phyloP scores from a whole-genome alignment of 2,888 invertebrate genomes.

The Lamellibrachia satsuma region DNA sequence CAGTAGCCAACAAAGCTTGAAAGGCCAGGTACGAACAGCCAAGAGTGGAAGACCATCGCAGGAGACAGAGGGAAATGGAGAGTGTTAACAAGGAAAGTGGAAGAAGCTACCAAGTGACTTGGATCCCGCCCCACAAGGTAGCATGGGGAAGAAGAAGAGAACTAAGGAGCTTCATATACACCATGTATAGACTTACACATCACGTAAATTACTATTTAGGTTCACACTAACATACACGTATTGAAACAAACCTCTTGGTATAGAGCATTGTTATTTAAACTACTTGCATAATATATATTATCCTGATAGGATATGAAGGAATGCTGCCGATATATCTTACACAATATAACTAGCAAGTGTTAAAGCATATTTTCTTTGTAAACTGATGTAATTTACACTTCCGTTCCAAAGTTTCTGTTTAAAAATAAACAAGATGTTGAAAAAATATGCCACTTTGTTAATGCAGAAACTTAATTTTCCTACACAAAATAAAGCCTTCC shows the following conservation, averaged over 20 bases:
- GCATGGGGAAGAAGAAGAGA: too few relatives aligned
- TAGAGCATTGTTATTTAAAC: constrained; percentile 3
- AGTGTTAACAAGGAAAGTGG: too few relatives aligned
- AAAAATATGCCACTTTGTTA: background rate
- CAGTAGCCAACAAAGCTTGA: background rate
- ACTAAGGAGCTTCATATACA: too few relatives aligned
- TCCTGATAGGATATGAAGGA: background rate
- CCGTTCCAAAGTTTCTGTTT: too few relatives aligned
- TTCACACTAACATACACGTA: background rate
- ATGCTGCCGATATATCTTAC: background rate
- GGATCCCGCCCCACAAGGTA: too few relatives aligned
- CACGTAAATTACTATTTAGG: background rate
- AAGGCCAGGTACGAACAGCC: background rate
- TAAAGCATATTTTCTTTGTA: background rate
- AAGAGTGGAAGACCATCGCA: too few relatives aligned
- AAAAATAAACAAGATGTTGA: too few relatives aligned
- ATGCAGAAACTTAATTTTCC: background rate
- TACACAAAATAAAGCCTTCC: background rate
- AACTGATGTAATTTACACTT: background rate
- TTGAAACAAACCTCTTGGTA: constrained; percentile 3
- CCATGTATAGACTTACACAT: background rate
- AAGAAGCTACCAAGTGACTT: background rate
- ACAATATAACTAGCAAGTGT: background rate
- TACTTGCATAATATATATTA: background rate
- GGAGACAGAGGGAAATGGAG: too few relatives aligned